phyloP scores from a whole-genome alignment of 2,113 vertebrate species.

The Oreamnos americanus region DNA sequence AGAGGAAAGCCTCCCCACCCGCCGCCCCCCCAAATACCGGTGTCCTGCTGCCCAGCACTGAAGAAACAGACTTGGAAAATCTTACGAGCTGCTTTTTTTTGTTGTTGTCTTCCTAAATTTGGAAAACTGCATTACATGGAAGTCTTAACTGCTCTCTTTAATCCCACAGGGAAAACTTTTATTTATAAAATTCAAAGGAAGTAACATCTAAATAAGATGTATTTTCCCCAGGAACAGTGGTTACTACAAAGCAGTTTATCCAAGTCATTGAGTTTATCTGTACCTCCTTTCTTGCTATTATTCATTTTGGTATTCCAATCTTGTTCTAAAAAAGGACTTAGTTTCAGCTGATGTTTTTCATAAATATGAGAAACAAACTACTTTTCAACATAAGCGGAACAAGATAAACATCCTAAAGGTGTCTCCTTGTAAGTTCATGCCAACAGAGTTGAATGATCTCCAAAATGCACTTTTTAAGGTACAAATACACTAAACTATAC shows the following conservation, averaged over 20 bases:
- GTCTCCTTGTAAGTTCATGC: background rate
- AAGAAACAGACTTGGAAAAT: background rate
- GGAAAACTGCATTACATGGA: background rate
- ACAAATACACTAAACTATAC: background rate
- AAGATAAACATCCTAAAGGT: background rate
- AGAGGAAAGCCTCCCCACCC: background rate
- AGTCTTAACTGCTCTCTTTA: background rate
- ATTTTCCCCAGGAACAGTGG: background rate
- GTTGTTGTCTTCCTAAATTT: background rate
- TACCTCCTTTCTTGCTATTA: background rate
- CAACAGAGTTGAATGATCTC: background rate
- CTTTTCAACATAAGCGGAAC: background rate
- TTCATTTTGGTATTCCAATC: background rate
- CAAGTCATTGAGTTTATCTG: background rate
- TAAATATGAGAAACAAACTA: background rate
- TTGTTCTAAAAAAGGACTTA: background rate
- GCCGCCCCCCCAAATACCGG: rapidly evolving
- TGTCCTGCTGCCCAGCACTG: background rate
- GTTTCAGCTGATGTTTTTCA: background rate
- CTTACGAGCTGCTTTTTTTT: background rate
- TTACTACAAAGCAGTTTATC: background rate
- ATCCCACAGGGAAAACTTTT: background rate
- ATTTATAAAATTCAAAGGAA: constrained; percentile 1
- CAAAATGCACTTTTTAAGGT: background rate
- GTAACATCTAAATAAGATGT: background rate